These are phyloP conservation scores for Euwallacea fornicatus DNA, from an alignment of 1,140 invertebrate genomes.

Conservation along the genomic window DNA sequence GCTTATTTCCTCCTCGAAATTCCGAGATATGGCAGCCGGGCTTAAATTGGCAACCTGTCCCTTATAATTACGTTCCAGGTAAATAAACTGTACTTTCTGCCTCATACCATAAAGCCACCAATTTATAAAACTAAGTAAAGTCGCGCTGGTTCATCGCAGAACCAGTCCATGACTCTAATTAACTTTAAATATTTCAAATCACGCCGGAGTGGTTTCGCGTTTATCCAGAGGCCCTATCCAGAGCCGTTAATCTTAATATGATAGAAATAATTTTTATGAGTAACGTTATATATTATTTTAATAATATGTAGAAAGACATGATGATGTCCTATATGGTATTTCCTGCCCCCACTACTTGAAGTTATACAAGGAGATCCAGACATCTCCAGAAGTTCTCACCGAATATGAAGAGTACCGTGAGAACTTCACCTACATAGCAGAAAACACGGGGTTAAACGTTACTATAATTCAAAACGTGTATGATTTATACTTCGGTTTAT, in stretches of 20 bases:
- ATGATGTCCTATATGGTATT: constrained; percentile 46
- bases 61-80: constrained; percentile 63
- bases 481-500: constrained; percentile 41
- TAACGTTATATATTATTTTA: no score
- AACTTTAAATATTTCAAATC: no score
- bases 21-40: constrained; percentile 57
- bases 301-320: constrained; percentile 36
- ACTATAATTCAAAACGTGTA: constrained; percentile 33
- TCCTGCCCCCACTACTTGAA: constrained; percentile 31
- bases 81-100: constrained; percentile 27
- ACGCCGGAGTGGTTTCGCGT: no score
- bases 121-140: no score
- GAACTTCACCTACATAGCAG: constrained; percentile 35
- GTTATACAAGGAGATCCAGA: constrained; percentile 25
- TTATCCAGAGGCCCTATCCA: no score
- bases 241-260: no score
- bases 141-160: no score
- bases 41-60: constrained; percentile 74
- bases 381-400: constrained; percentile 18
- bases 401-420: constrained; percentile 26
- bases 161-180: no score
- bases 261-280: no score
- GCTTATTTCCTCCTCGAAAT: constrained; percentile 57
- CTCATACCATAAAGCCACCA: no score
- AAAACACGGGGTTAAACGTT: constrained; percentile 39